These are phyloP conservation scores for Leuctra nigra DNA, from an alignment of 2,888 invertebrate genomes.

Conservation along the genomic window DNA sequence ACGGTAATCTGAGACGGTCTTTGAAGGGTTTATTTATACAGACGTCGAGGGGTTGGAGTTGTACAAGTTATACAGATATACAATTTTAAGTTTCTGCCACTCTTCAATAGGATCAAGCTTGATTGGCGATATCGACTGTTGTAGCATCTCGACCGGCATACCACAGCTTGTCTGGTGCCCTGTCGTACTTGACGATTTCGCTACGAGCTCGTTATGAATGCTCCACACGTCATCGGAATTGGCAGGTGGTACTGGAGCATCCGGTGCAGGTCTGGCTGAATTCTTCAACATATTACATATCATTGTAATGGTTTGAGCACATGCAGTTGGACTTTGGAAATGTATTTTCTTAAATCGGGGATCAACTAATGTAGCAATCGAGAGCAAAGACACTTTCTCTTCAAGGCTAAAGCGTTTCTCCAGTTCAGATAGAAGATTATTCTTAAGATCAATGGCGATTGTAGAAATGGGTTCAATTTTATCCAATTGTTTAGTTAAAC, in stretches of 20 bases:
- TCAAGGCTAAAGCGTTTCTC: background rate
- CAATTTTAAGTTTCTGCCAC: background rate
- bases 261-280: background rate
- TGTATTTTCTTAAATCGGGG: constrained; percentile 34
- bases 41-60: constrained; percentile 13
- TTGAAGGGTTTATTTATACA: constrained; percentile 3
- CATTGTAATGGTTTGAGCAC: constrained; percentile 26
- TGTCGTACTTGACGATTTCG: background rate
- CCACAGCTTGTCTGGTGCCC: background rate
- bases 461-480: background rate
- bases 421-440: constrained; percentile 1
- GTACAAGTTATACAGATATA: no score
- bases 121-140: background rate
- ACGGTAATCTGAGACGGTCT: background rate
- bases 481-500: constrained; percentile 9
- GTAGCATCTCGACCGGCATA: constrained; percentile 1
- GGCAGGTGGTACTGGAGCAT: background rate
- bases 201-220: background rate
- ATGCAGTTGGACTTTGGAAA: constrained; percentile 31
- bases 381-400: constrained; percentile 27
- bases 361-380: constrained; percentile 33
- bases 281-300: constrained; percentile 13
- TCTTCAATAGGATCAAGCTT: background rate
- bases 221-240: no score
- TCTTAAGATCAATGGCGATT: background rate